phyloP scores from a whole-genome alignment of 2,797 vertebrate genomes.

The Emys orbicularis region DNA sequence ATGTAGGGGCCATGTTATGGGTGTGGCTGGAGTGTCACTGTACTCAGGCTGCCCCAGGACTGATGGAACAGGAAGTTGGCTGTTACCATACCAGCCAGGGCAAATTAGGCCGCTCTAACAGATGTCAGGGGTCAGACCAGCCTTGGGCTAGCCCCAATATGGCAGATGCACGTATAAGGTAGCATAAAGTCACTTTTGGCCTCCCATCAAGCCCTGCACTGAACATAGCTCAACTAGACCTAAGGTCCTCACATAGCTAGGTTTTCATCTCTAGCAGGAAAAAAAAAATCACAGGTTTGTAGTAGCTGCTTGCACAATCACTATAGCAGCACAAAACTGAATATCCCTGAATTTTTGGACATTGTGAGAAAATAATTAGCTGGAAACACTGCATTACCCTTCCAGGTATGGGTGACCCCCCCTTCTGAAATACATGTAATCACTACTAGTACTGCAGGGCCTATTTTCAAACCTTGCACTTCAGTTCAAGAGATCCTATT shows the following conservation, averaged over 20 bases:
- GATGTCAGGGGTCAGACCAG: background rate
- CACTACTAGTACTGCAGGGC: background rate
- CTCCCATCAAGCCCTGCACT: fast-evolving
- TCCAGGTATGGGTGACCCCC: background rate
- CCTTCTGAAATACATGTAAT: background rate
- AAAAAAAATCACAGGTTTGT: background rate
- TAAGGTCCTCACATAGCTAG: background rate
- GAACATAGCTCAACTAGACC: background rate
- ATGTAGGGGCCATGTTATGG: background rate
- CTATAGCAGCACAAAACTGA: background rate
- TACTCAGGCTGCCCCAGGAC: background rate
- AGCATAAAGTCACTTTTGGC: background rate
- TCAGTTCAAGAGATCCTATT: background rate
- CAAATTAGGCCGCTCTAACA: background rate
- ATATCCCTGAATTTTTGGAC: background rate
- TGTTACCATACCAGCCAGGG: background rate
- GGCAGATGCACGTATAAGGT: background rate
- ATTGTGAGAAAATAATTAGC: background rate
- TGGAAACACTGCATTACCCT: background rate
- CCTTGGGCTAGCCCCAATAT: background rate
- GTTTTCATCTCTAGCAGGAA: background rate
- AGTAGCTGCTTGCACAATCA: background rate
- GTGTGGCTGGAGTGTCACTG: background rate
- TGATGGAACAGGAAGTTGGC: background rate
- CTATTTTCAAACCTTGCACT: background rate